These are phyloP conservation scores for Esox niger DNA, from an alignment of 2,113 vertebrate species.

Conservation along the genomic window DNA sequence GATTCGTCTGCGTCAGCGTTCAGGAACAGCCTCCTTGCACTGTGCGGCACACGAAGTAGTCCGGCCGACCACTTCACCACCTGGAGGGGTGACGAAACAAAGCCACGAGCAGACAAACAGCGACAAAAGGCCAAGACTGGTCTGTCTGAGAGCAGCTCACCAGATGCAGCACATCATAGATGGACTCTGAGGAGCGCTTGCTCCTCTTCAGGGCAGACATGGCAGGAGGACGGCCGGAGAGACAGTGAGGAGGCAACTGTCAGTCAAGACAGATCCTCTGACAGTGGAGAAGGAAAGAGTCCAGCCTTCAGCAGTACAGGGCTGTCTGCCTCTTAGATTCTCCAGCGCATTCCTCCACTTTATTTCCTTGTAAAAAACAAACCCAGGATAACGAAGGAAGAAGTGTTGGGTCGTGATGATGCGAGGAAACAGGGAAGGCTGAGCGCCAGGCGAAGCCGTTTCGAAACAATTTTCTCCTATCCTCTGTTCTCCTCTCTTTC, in stretches of 20 bases:
- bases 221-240: slow-evolving; percentile 30
- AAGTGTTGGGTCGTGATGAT: slow-evolving; percentile 44
- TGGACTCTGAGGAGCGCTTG: slow-evolving; percentile 76
- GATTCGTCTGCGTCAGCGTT: neutral
- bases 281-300: neutral
- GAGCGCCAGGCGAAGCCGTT: slow-evolving; percentile 35
- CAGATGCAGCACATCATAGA: slow-evolving; percentile 83
- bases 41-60: neutral
- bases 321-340: neutral
- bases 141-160: slow-evolving; percentile 69
- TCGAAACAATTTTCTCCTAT: slow-evolving; percentile 56
- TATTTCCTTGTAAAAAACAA: slow-evolving; percentile 17
- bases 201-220: slow-evolving; percentile 75
- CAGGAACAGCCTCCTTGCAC: neutral
- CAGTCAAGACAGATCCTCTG: neutral
- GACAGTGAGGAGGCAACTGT: slow-evolving; percentile 2
- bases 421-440: slow-evolving; percentile 27
- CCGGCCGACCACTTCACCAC: too few species aligned
- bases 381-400: slow-evolving; percentile 21
- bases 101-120: neutral
- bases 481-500: neutral
- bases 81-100: neutral
- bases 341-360: slow-evolving; percentile 39
- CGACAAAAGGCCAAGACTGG: neutral
- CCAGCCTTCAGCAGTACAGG: neutral